Evolutionary conservation across 2,113 vertebrate species (phyloP).

Genomic region (Epinephelus moara): DNA sequence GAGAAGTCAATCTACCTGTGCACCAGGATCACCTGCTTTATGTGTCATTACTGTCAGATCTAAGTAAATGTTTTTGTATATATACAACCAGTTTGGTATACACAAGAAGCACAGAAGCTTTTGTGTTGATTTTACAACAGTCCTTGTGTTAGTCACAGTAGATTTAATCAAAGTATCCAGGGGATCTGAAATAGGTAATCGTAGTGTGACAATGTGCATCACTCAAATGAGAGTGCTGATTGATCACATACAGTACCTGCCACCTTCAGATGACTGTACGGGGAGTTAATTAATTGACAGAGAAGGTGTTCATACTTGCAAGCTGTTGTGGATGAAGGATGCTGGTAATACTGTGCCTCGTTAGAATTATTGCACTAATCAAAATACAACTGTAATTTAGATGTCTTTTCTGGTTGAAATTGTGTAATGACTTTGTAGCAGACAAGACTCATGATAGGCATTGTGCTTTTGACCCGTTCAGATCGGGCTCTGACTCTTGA

Average conservation of each 20-base stretch:
- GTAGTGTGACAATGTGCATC: slow-evolving; percentile 31
- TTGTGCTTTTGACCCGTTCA: slow-evolving; percentile 16
- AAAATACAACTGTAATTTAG: slow-evolving; percentile 23
- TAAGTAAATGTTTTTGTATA: background rate
- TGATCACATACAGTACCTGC: slow-evolving; percentile 25
- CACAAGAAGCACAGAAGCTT: background rate
- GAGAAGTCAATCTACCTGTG: background rate
- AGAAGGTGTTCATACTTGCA: background rate
- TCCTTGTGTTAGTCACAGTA: background rate
- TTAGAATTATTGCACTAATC: slow-evolving; percentile 10
- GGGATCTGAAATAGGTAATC: slow-evolving; percentile 16
- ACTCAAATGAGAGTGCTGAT: slow-evolving; percentile 33
- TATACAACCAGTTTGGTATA: background rate
- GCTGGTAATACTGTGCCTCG: background rate
- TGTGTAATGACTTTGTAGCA: background rate
- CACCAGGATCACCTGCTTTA: background rate
- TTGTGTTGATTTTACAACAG: background rate
- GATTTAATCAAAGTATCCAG: background rate
- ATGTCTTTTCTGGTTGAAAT: background rate
- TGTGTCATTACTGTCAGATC: background rate
- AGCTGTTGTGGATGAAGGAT: slow-evolving; percentile 22
- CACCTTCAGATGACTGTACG: slow-evolving; percentile 32
- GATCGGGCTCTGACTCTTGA: background rate
- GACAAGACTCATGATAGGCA: background rate
- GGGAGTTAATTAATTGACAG: slow-evolving; percentile 20